Evolutionary conservation across 2,113 vertebrate genomes (phyloP), one percentile per base, ranked within the genome.

Genomic region (Pachyramphus minor): DNA sequence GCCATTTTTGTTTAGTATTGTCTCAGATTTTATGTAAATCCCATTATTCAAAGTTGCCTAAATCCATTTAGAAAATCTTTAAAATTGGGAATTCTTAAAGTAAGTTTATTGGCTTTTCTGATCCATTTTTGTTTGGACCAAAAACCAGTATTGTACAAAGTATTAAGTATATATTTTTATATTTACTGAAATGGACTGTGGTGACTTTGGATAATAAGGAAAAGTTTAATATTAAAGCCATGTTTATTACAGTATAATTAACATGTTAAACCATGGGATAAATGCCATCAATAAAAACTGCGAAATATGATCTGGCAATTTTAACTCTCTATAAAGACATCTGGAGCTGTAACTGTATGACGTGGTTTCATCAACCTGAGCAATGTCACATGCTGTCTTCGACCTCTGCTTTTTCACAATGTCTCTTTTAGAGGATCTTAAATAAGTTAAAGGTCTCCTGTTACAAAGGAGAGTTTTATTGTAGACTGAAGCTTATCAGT

Each of bases 91-190:
- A 99, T 99, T 99, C 99, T 99, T 99, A 99, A 98, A 99, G 98
- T 99, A 98, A 99, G 96, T 99, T 98, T 99, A 99, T 99, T 99
- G 99, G 99, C 99, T 99, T 99, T 99, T 99, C 99, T 99, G 99
- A 99, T 99, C 99, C 99, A 99, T 99, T 99, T 99, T 99, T 99
- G 99, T 99, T 99, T 99, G 99, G 99, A 99, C 99, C 99, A 99
- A 99, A 98, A 99, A 99, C 99, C 99, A 99, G 99, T 99, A 99
- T 99, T 99, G 99, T 99, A 99, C 98, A 99, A 99, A 99, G 99
- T 99, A 99, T 99, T 99, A 99, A 99, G 98, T 99, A 99, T 99
- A 99, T 99, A 99, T 99, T 99, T 99, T 99, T 99, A 98, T 99
- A 99, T 99, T 99, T 99, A 99, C 99, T 99, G 98, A 99, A 99